Base-by-base conservation (phyloP, 2,797 vertebrate species). In the Platyrinchus mystaceus region DNA sequence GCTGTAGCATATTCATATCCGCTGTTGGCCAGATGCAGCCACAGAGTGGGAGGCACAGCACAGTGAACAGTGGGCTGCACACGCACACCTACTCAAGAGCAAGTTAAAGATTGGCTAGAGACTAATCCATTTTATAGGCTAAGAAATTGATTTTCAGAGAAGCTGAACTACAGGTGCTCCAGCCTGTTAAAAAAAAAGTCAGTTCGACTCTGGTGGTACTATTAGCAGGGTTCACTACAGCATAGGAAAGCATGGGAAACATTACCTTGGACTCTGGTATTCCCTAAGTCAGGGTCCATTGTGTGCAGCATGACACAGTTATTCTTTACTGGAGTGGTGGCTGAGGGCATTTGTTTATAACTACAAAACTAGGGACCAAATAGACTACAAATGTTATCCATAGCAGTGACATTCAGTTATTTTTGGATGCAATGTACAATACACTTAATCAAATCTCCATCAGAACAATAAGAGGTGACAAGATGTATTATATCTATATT, bases 91-190 rank as follows among this genome's bases (percentile, higher is more conserved):
- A 87, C 80, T 87, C 53, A 86, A 94, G 82, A 75, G 43, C 74
- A 70, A 41, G 74, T 90, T 94, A 95, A 95, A 84, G 77, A 94
- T 87, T 94, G 85, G 94, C 95, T 89, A 87, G 94, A 97, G 94
- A 94, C 83, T 84, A 97, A 94, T 93, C 60, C 46, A 60, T 83
- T 96, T 97, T 95, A 95, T 90, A 94, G 89, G 58, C 49, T 66
- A 55, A 94, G 92, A 97, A 96, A 96, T 64, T 94, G 87, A 95
- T 94, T 97, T 97, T 93, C 67, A 68, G 95, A 84, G 52, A 64
- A 79, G 37, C n/a, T 96, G 70, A 95, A 62, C 67, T 96, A 95
- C 91, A 96, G 95, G 85, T 94, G 91, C 83, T 94, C 60, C 70
- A 67, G 20, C 32, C 39, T 66, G 12, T 34, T 32, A n/a, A 70